Evolutionary conservation across 1,140 invertebrate species (phyloP).

Genomic region (Phymorhynchus buccinoides): DNA sequence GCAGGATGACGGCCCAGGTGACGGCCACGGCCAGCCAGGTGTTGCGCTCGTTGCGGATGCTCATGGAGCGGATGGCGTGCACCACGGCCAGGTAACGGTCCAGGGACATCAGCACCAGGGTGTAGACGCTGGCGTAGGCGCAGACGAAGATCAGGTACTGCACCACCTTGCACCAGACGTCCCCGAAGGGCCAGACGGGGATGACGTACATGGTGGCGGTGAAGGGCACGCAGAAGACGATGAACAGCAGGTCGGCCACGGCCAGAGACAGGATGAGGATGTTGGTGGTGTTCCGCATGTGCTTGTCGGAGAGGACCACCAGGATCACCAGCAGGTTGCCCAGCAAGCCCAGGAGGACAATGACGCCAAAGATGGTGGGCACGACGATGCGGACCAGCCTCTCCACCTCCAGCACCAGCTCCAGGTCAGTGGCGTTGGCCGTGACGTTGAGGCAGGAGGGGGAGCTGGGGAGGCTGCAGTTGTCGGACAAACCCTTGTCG

Average conservation of each 20-base stretch:
- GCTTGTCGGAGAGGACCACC: conserved; percentile 87
- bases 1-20: conserved; percentile 85
- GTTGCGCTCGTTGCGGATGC: conserved; percentile 87
- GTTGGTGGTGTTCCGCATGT: conserved; percentile 94
- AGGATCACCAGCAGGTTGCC: conserved; percentile 92
- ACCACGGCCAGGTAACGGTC: conserved; percentile 96
- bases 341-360: conserved; percentile 88
- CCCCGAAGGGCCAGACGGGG: conserved; percentile 88
- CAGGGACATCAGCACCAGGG: conserved; percentile 93
- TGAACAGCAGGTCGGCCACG: conserved; percentile 91
- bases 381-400: conserved; percentile 75
- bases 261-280: conserved; percentile 90
- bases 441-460: conserved; percentile 16
- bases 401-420: conserved; percentile 48
- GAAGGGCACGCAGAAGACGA: conserved; percentile 93
- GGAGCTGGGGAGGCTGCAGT: background rate
- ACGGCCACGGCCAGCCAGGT: conserved; percentile 80
- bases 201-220: conserved; percentile 73
- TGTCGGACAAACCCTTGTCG: background rate
- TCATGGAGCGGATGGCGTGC: conserved; percentile 92
- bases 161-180: conserved; percentile 91
- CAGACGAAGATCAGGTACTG: conserved; percentile 83
- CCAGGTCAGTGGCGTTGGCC: background rate
- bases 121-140: conserved; percentile 94
- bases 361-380: conserved; percentile 89